Base-by-base conservation (phyloP, 2,888 invertebrate genomes). In the Ditula angustiorana region DNA sequence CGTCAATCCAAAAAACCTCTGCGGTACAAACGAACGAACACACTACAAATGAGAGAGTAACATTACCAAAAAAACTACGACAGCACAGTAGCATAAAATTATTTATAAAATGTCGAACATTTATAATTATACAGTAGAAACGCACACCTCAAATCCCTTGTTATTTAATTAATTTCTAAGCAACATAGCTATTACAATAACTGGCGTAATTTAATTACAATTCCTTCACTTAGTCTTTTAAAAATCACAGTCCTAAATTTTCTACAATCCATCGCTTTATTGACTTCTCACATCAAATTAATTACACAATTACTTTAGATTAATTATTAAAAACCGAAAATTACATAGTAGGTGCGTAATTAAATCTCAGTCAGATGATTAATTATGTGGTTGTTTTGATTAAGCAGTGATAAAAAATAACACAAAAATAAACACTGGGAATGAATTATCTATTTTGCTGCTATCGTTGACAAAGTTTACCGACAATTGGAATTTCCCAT, bases 241-340 rank as follows among this genome's bases (percentile, higher is more conserved):
- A 13, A 19, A 50, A 63, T 58, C 57, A 63, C 63, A 63, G 57
- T 44, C 41, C 50, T 19, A 23, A 23, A 23, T 19, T 10, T 57
- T 16, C 24, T 44, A 62, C 41, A 61, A 23, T 44, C 60, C 35
- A 50, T 19, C 41, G 10, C 50, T 41, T 57, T 56, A 49, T 49
- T 33, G 26, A 50, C 57, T 13, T 52, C 26, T 44, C 50, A 30
- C 44, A 23, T 61, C 4, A 11, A 4, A 49, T 8, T 10, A 41
- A 5, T 37, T 8, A 10, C 7, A 35, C 26, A 26, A 11, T 33
- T 10, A 16, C 11, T 49, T 49, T 30, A 7, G 16, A 2, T 46
- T 41, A n/a, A 44, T 19, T 46, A 23, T 23, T 13, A n/a, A 37
- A n/a, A 46, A 24, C 23, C 46, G n/a, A 46, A 5, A 24, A 11